Evolutionary conservation across 1,140 invertebrate species (phyloP).

Genomic region (Drosophila subobscura): DNA sequence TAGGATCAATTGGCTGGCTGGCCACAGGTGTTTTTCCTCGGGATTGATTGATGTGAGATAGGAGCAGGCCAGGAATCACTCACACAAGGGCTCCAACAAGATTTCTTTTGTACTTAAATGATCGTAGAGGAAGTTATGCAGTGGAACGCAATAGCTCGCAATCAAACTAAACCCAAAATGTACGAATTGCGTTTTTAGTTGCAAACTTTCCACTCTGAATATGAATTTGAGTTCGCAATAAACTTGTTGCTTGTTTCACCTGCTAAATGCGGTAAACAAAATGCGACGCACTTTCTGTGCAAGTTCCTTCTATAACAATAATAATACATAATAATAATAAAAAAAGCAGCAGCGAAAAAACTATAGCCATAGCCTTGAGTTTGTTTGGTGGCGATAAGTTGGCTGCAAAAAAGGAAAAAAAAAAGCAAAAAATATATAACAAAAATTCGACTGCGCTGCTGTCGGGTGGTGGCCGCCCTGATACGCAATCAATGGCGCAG

Average conservation of each 20-base stretch:
- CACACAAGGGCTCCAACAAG: no score
- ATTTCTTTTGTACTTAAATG: no score
- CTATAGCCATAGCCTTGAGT: conserved; percentile 62
- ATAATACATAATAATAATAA: conserved; percentile 34
- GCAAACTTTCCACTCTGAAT: conserved; percentile 44
- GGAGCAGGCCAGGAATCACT: no score
- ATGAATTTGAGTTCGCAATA: conserved; percentile 15
- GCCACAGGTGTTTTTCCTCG: conserved; percentile 43
- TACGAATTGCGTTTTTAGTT: conserved; percentile 31
- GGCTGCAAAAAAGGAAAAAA: no score
- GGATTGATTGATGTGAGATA: conserved; percentile 32
- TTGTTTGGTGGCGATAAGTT: conserved; percentile 62
- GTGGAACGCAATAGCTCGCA: no score
- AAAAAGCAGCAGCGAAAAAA: background rate
- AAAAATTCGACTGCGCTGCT: no score
- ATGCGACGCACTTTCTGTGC: conserved; percentile 63
- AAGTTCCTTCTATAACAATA: conserved; percentile 34
- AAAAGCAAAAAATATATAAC: no score
- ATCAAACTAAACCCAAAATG: no score
- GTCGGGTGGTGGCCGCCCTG: conserved; percentile 3
- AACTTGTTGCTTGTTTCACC: conserved; percentile 21
- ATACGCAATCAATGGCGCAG: conserved; percentile 65
- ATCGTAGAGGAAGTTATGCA: no score
- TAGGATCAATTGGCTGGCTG: conserved; percentile 36
- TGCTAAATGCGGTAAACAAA: conserved; percentile 41